Evolutionary conservation across 2,888 invertebrate genomes (phyloP), one percentile per base, ranked within the genome.

Genomic region (Hydriomena furcata): DNA sequence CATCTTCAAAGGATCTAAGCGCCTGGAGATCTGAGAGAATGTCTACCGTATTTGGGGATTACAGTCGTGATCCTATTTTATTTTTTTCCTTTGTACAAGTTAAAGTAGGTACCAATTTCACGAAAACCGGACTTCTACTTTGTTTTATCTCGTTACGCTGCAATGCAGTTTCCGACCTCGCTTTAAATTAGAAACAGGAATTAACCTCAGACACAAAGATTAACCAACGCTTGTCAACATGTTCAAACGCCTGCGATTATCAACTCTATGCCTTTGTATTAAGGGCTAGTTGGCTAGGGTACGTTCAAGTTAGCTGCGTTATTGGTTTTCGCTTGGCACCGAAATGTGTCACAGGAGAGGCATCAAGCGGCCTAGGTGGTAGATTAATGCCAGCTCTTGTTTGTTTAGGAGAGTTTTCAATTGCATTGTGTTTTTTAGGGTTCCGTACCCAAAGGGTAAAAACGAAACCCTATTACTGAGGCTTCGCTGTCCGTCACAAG

Each of bases 321-420:
- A 72, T 73, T 73, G 73, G 73, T 67, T 69, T 68, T 62, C 69
- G 53, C 46, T 59, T 43, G 48, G 57, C 55, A 55, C 56, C 48
- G 48, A 59, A 74, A 77, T 67, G 75, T 60, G 62, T 27, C 79
- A 52, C 73, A 3, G 36, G 79, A 73, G 79, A 66, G 66, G 61
- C 73, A 74, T 79, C 70, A 56, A 63, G 23, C 52, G 46, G 53
- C 50, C 59, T 43, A 37, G 43, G n/a, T 35, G 20, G 25, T 30
- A 58, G 60, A 65, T 67, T 66, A 65, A 69, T 65, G 70, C 48
- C 54, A 11, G 28, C 48, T 57, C 61, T 60, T 65, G 65, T 66
- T 66, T 66, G 66, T 68, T 58, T 61, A 63, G 61, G 34, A 40
- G 40, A 31, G 27, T 50, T 61, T 71, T 56, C 61, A 62, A 66